Percentiles rank a stretch among this genome's conserved stretches.
Evolutionary conservation across 2,113 vertebrate species (phyloP).

Genomic region (Pimephales promelas): DNA sequence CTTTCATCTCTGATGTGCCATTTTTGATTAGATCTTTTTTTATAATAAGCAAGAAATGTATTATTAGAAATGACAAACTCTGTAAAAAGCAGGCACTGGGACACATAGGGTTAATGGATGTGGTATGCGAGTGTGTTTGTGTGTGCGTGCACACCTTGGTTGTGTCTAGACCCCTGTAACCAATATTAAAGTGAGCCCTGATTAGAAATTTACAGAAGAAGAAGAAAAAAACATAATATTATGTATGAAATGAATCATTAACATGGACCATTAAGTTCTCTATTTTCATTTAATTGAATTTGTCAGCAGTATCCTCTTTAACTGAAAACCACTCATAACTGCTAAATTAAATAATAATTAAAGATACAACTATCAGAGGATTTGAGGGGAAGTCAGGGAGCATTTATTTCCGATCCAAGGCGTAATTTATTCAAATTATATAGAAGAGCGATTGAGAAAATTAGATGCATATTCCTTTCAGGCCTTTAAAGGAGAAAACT

Average conservation of each 20-base stretch:
- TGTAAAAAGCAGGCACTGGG: not conserved
- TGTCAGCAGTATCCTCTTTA: conserved; percentile 95
- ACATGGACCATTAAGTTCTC: conserved; percentile 92
- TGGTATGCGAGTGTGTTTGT: conserved; percentile 31
- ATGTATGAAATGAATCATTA: conserved; percentile 95
- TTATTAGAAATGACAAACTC: conserved; percentile 12
- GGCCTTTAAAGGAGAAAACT: conserved; percentile 10
- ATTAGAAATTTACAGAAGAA: conserved; percentile 84
- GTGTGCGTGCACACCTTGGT: conserved; percentile 62
- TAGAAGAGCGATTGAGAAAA: conserved; percentile 78
- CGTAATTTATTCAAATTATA: conserved; percentile 88
- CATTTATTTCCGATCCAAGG: conserved; percentile 76
- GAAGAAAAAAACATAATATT: conserved; percentile 84
- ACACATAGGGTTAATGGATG: conserved; percentile 28
- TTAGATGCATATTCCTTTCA: conserved; percentile 64
- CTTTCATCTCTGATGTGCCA: not conserved
- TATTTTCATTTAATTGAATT: conserved; percentile 97
- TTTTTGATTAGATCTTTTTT: conserved; percentile 3
- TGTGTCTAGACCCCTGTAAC: conserved; percentile 80
- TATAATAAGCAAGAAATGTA: not conserved
- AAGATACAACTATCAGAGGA: conserved; percentile 89
- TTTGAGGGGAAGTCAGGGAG: conserved; percentile 81
- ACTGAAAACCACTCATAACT: conserved; percentile 87
- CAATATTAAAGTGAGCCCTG: conserved; percentile 81
- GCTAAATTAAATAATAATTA: conserved; percentile 94